phyloP scores from a whole-genome alignment of 2,797 vertebrate genomes.

The Clarias laeviceps region DNA sequence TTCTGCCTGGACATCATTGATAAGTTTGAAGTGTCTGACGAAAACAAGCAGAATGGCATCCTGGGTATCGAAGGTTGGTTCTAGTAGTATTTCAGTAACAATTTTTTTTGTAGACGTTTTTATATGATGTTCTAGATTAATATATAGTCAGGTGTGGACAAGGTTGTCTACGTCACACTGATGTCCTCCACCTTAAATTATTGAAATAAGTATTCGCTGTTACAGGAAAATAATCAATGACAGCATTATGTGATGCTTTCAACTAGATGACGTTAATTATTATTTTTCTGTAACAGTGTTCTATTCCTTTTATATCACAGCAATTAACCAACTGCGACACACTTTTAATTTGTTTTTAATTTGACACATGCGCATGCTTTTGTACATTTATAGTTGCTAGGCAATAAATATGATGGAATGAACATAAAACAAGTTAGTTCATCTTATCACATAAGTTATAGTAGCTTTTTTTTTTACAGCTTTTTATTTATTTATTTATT shows the following conservation, averaged over 20 bases:
- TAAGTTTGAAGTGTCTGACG: constrained; percentile 92
- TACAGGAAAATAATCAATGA: not conserved
- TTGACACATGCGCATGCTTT: not conserved
- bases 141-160: not conserved
- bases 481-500: not conserved
- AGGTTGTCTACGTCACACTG: not conserved
- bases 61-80: constrained; percentile 93
- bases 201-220: not conserved
- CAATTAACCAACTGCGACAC: not conserved
- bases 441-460: not conserved
- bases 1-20: constrained; percentile 89
- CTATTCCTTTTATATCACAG: not conserved
- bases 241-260: not conserved
- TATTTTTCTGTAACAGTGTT: not conserved
- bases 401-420: not conserved
- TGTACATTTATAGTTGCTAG: not conserved
- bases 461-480: too few relatives aligned
- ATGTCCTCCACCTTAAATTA: not conserved
- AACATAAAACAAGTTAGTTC: not conserved
- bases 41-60: constrained; percentile 87
- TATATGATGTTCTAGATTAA: not conserved
- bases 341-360: not conserved
- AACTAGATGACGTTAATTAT: not conserved
- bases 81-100: not conserved
- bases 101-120: not conserved